Evolutionary conservation across 2,113 vertebrate genomes (phyloP).

Genomic region (Nycticebus coucang): DNA sequence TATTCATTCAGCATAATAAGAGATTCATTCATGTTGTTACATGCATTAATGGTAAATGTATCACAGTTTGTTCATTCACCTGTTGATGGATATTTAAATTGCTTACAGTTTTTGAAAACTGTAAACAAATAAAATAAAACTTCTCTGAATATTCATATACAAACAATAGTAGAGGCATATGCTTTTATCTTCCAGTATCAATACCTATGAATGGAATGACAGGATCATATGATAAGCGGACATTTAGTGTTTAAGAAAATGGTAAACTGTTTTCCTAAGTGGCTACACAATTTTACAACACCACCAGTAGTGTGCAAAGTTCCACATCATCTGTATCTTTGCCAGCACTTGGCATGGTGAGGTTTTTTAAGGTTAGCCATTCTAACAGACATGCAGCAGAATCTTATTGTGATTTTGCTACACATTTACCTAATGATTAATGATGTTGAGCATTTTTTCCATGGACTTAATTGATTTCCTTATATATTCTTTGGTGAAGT

Average conservation of each 20-base stretch:
- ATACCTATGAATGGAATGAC: background rate
- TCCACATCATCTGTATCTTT: background rate
- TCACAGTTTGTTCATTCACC: background rate
- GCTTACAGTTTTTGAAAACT: background rate
- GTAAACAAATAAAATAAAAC: background rate
- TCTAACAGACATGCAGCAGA: background rate
- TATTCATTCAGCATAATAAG: background rate
- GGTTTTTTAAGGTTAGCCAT: background rate
- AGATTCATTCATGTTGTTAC: background rate
- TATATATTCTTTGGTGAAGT: background rate
- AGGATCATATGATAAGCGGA: background rate
- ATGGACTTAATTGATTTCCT: background rate
- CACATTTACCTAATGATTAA: background rate
- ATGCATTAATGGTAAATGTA: background rate
- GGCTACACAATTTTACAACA: background rate
- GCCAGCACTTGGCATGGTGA: background rate
- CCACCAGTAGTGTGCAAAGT: background rate
- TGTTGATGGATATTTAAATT: background rate
- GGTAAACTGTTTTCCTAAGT: background rate
- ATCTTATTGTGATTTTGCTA: background rate
- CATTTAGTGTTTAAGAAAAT: conserved; percentile 8
- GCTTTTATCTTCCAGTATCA: background rate
- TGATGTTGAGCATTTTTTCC: background rate
- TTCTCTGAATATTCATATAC: background rate
- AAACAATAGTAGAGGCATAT: background rate